Evolutionary conservation across 2,113 vertebrate species (phyloP).

Genomic region (Sialia sialis): DNA sequence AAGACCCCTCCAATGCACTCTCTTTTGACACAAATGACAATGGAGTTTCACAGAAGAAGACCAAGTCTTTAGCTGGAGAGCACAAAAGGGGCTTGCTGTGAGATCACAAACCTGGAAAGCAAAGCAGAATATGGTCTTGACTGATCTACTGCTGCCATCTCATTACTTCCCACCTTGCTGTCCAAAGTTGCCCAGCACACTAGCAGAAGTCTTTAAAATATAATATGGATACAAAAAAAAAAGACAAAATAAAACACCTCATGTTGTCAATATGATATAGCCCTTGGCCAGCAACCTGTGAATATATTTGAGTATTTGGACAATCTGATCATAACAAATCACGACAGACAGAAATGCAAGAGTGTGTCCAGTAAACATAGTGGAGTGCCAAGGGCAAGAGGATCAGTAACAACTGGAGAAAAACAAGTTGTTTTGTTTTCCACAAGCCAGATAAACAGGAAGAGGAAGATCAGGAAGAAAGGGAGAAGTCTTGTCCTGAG

Average conservation of each 20-base stretch:
- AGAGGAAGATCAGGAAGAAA: neutral
- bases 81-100: neutral
- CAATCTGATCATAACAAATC: neutral
- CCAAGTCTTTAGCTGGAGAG: neutral
- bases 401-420: neutral
- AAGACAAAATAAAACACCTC: neutral
- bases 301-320: neutral
- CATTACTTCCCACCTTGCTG: neutral
- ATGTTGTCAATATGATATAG: neutral
- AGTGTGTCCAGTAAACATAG: accelerated
- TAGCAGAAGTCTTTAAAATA: neutral
- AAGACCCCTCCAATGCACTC: neutral
- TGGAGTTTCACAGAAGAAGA: neutral
- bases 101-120: neutral
- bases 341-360: neutral
- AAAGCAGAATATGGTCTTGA: neutral
- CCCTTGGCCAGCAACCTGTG: neutral
- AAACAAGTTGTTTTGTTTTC: neutral
- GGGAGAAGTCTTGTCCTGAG: neutral
- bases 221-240: neutral
- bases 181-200: neutral
- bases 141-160: neutral
- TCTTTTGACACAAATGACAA: neutral
- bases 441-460: neutral
- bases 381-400: neutral